Percentiles rank a stretch among this genome's conserved stretches.
phyloP scores from a whole-genome alignment of 2,888 invertebrate species.

The Synergus japonicus region DNA sequence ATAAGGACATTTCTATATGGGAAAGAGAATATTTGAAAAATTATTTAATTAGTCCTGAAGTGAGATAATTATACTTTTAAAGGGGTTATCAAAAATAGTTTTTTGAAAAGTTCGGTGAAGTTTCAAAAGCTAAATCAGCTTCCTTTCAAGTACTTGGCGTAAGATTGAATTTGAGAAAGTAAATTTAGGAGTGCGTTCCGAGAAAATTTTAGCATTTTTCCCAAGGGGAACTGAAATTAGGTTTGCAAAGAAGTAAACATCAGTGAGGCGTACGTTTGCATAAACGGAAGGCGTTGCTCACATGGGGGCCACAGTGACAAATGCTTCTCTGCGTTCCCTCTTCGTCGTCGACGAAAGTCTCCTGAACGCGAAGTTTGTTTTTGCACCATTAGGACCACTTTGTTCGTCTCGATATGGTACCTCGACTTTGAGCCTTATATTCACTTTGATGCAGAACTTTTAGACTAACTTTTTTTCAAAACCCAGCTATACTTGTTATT shows the following conservation, averaged over 20 bases:
- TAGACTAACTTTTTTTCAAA: not conserved
- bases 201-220: slow-evolving; percentile 62
- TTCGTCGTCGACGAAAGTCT: slow-evolving; percentile 57
- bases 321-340: slow-evolving; percentile 60
- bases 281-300: slow-evolving; percentile 71
- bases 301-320: slow-evolving; percentile 69
- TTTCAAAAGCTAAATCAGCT: slow-evolving; percentile 6
- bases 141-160: not conserved
- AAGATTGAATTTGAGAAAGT: slow-evolving; percentile 1
- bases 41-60: not conserved
- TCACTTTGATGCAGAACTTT: slow-evolving; percentile 11
- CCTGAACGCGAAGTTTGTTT: slow-evolving; percentile 62
- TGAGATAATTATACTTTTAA: not conserved
- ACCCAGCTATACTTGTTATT: not conserved
- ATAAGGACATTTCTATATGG: too few species aligned
- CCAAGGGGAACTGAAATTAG: slow-evolving; percentile 69
- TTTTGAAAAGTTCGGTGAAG: not conserved
- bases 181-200: not conserved
- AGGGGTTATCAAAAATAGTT: not conserved
- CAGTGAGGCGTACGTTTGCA: slow-evolving; percentile 70
- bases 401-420: slow-evolving; percentile 57
- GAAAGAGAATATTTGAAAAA: not conserved
- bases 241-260: slow-evolving; percentile 76
- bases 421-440: not conserved
- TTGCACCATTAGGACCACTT: slow-evolving; percentile 72